phyloP scores from a whole-genome alignment of 2,888 invertebrate species.

The Listrodromus nycthemerus region DNA sequence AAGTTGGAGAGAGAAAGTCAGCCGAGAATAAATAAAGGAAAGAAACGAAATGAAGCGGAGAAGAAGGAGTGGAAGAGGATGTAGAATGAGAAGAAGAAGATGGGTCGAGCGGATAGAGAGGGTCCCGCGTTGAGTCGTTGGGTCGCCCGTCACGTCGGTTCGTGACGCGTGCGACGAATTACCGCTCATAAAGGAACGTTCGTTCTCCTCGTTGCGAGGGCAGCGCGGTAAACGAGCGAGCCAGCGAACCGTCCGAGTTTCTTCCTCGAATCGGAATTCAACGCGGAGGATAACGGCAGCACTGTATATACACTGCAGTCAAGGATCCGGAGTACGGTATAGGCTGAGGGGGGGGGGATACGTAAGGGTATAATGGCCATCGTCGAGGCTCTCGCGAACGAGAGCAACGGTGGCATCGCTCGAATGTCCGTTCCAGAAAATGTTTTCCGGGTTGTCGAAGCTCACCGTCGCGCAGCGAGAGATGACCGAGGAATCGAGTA shows the following conservation, averaged over 20 bases:
- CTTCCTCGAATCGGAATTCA: constrained; percentile 62
- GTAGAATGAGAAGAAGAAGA: constrained; percentile 45
- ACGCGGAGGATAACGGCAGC: constrained; percentile 37
- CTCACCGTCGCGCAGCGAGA: constrained; percentile 1
- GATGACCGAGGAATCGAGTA: constrained; percentile 34
- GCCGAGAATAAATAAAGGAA: background rate
- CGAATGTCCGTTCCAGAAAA: constrained; percentile 47
- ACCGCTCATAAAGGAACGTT: constrained; percentile 75
- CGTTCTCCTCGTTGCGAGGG: constrained; percentile 60
- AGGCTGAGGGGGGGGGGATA: constrained; percentile 4
- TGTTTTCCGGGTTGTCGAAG: constrained; percentile 47
- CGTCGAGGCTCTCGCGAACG: constrained; percentile 18
- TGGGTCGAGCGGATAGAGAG: constrained; percentile 65
- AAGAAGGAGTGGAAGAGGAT: constrained; percentile 9
- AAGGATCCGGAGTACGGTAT: background rate
- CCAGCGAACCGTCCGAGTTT: constrained; percentile 33
- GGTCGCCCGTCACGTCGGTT: constrained; percentile 72
- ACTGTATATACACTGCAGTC: constrained; percentile 21
- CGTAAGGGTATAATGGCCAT: constrained; percentile 25
- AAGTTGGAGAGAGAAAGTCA: constrained; percentile 20
- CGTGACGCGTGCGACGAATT: constrained; percentile 77
- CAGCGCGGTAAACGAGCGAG: constrained; percentile 38
- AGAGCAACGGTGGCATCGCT: constrained; percentile 30
- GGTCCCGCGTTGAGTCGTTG: constrained; percentile 61
- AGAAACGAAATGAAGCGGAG: constrained; percentile 1